A percentile compares a stretch with the other conserved stretches of the same genome.
Evolutionary conservation across 2,888 invertebrate genomes (phyloP).

Genomic region (Pterostichus niger): DNA sequence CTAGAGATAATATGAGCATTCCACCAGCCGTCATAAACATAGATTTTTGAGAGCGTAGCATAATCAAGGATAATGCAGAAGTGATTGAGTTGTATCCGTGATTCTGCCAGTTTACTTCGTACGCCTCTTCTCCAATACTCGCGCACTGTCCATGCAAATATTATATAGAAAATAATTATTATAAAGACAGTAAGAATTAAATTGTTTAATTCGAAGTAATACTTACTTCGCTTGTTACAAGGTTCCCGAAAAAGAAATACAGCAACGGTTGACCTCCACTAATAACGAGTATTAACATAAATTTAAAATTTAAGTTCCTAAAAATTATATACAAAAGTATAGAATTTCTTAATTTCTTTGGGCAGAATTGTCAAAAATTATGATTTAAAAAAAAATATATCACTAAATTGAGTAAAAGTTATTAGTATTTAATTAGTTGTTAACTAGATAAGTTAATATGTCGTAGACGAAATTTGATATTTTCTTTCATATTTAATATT

Average conservation of each 20-base stretch:
- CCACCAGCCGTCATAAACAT: slow-evolving; percentile 4
- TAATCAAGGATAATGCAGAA: background rate
- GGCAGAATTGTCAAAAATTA: too few species aligned
- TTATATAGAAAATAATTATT: background rate
- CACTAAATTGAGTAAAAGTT: too few species aligned
- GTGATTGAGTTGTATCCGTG: background rate
- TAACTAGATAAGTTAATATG: too few species aligned
- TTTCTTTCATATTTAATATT: too few species aligned
- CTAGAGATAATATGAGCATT: background rate
- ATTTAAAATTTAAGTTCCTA: background rate
- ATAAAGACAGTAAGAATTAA: background rate
- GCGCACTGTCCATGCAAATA: background rate
- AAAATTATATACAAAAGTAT: background rate
- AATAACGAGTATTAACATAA: background rate
- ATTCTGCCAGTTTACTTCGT: background rate
- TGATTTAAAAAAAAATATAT: too few species aligned
- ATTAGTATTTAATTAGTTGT: too few species aligned
- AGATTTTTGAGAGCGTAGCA: background rate
- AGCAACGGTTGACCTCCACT: background rate
- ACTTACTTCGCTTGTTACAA: slow-evolving; percentile 7
- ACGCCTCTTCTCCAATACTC: slow-evolving; percentile 2
- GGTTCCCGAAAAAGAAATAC: background rate
- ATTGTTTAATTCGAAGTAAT: background rate
- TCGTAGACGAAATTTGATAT: too few species aligned
- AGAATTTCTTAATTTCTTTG: too few species aligned